These are phyloP conservation scores for Drosophila bocqueti DNA, from an alignment of 1,140 invertebrate species.

Conservation along the genomic window DNA sequence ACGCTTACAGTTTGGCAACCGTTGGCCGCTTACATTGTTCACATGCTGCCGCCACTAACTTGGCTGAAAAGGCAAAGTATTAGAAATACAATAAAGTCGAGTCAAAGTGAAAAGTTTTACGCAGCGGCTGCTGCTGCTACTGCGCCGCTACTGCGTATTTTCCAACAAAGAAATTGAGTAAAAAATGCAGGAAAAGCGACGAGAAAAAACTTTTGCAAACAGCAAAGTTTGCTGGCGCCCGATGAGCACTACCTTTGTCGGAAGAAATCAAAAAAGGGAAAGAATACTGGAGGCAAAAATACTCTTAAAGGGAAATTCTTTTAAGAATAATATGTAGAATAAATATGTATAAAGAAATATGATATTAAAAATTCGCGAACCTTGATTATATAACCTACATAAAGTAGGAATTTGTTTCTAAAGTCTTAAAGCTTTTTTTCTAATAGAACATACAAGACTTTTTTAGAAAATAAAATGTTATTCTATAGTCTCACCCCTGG, in stretches of 20 bases:
- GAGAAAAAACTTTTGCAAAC: conserved; percentile 65
- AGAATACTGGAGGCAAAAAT: neutral
- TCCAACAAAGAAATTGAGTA: conserved; percentile 71
- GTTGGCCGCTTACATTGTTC: conserved; percentile 81
- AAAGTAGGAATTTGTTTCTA: neutral
- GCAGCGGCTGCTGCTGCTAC: conserved; percentile 54
- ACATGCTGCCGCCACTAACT: conserved; percentile 74
- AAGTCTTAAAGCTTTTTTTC: neutral
- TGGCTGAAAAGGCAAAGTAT: conserved; percentile 82
- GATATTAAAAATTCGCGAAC: too few species aligned
- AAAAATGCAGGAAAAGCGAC: conserved; percentile 54
- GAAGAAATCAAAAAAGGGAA: neutral
- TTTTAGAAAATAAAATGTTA: too few species aligned
- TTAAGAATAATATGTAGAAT: fast-evolving
- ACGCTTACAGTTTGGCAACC: conserved; percentile 72
- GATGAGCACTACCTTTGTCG: conserved; percentile 62
- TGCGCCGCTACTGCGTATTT: conserved; percentile 50
- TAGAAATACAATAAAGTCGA: conserved; percentile 84
- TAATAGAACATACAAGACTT: neutral
- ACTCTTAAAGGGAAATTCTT: neutral
- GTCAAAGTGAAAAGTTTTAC: conserved; percentile 84
- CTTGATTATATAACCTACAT: too few species aligned
- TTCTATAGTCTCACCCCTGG: neutral
- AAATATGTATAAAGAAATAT: too few species aligned
- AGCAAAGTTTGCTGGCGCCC: conserved; percentile 78